Conservation (phyloP, 2,113 vertebrate genomes). For the Lepus europaeus region DNA sequence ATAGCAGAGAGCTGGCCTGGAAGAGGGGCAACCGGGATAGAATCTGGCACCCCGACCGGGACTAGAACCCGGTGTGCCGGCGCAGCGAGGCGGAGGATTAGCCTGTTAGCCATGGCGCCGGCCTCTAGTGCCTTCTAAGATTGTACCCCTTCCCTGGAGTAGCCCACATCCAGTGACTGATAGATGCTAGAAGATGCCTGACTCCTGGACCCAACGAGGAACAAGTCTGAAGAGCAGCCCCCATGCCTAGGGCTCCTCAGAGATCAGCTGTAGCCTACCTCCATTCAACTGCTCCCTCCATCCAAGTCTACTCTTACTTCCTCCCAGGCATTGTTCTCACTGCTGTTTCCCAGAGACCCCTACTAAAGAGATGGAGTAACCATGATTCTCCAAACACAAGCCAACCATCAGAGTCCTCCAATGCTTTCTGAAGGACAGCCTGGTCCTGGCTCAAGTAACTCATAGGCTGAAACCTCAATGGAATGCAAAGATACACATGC, state of each 20-base stretch:
- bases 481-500: neutral
- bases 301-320: neutral
- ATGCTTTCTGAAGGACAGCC: neutral
- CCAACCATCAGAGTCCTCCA: neutral
- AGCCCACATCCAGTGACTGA: neutral
- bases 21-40: no score
- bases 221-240: neutral
- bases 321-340: neutral
- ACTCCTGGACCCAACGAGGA: neutral
- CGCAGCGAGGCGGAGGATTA: no score
- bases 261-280: neutral
- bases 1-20: no score
- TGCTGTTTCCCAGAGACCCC: neutral
- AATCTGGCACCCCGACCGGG: no score
- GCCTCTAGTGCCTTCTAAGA: neutral
- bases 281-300: neutral
- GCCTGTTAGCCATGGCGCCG: no score
- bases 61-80: no score
- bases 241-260: neutral
- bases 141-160: neutral
- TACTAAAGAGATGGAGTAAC: neutral
- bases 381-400: neutral
- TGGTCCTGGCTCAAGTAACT: neutral
- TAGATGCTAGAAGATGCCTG: neutral
- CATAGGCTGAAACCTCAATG: neutral